Percentiles rank a stretch among this genome's conserved stretches.
Conservation (phyloP, 2,888 invertebrate genomes). For the Drosophila vallismaia region DNA sequence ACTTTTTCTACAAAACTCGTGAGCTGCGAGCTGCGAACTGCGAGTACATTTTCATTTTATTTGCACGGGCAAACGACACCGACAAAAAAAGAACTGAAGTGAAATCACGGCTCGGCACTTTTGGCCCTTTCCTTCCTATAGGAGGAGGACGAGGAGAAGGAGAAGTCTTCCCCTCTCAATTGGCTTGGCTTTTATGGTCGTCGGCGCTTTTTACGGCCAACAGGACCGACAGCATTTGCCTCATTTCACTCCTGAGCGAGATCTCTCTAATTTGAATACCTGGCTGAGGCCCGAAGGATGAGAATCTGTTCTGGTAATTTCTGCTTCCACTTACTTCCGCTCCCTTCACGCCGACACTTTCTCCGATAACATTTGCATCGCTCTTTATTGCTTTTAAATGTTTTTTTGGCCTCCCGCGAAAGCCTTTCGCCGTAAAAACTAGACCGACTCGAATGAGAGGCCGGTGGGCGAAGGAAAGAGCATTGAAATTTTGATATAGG, state of each 20-base stretch:
- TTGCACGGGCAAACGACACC: conserved; percentile 48
- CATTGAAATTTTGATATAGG: conserved; percentile 62
- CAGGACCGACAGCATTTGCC: conserved; percentile 56
- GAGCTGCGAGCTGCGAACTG: conserved; percentile 18
- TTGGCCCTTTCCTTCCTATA: conserved; percentile 47
- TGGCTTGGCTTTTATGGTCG: conserved; percentile 71
- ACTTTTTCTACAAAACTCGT: conserved; percentile 68
- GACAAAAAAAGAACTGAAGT: conserved; percentile 22
- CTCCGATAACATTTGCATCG: conserved; percentile 68
- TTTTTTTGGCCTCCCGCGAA: conserved; percentile 52
- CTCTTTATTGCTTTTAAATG: conserved; percentile 75
- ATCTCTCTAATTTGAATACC: conserved; percentile 74
- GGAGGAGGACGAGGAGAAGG: too few relatives aligned
- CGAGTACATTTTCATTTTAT: conserved; percentile 78
- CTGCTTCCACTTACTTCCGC: conserved; percentile 24
- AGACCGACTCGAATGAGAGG: conserved; percentile 23
- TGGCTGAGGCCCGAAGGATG: conserved; percentile 44
- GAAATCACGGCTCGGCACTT: conserved; percentile 71
- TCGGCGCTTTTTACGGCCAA: conserved; percentile 67
- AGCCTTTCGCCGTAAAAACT: conserved; percentile 63
- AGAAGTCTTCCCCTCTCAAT: conserved; percentile 15
- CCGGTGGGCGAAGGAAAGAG: conserved; percentile 17
- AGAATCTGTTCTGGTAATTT: conserved; percentile 40
- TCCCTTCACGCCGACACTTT: conserved; percentile 6
- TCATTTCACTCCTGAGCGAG: conserved; percentile 61